Base-by-base conservation (phyloP, 1,140 invertebrate species). In the Camponotus pennsylvanicus region DNA sequence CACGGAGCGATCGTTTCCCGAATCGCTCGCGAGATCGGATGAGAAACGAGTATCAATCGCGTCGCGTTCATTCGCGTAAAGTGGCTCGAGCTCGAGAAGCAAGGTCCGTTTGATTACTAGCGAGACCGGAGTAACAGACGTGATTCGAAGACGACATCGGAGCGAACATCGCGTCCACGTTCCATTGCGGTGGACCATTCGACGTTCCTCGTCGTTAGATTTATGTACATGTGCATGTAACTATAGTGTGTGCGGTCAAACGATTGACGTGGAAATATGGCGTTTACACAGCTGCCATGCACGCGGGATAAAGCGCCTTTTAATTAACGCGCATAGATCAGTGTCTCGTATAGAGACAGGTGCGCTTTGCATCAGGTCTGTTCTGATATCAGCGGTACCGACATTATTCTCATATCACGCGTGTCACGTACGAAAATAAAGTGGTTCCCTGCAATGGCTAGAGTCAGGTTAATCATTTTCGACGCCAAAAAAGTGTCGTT, bases 91-190 rank as follows among this genome's bases (percentile, higher is more conserved):
- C 49, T 75, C 32, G 55, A 21, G 55, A 21, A 11, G 13, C 49
- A 13, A 1, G 15, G 9, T 63, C 34, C 59, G 45, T 90, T 90
- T 88, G 86, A 90, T 90, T 88, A 85, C 86, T 88, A 66, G 86
- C 71, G 66, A 85, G 88, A 90, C 13, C 18, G 3, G n/a, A 67
- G 75, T 79, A 75, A 42, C 75, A 77, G 87, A 90, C 75, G 80
- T 86, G 88, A 90, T 86, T 89, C 64, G 87, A 82, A 90, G 49
- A 55, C 42, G 40, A 64, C 83, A 89, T 89, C 59, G 73, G 49
- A 85, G 89, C 18, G 34, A 87, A 78, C 77, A 87, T 85, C 32
- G 37, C 52, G 57, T 64, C 57, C 55, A n/a, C n/a, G 49, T 21
- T 45, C 63, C 45, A 27, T 83, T 37, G 27, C 79, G 67, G 11